A percentile compares a stretch with the other conserved stretches of the same genome.
phyloP scores from a whole-genome alignment of 2,113 vertebrate genomes.

The Melanostigma gelatinosum region DNA sequence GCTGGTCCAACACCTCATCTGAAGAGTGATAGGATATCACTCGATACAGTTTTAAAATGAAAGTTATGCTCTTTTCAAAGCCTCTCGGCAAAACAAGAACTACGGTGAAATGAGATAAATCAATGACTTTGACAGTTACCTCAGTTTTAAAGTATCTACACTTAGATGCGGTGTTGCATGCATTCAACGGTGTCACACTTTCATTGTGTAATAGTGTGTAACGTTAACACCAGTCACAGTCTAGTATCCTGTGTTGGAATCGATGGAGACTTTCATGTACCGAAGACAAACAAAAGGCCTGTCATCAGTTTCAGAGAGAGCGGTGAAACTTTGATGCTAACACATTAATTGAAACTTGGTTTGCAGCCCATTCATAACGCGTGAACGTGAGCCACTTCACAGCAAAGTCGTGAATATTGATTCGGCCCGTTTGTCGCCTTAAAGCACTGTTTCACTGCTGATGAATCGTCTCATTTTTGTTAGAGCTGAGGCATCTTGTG shows the following conservation, averaged over 20 bases:
- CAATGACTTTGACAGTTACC: slow-evolving; percentile 39
- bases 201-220: slow-evolving; percentile 15
- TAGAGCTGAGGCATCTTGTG: slow-evolving; percentile 39
- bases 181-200: slow-evolving; percentile 40
- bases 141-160: slow-evolving; percentile 22
- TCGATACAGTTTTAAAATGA: slow-evolving; percentile 32
- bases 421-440: slow-evolving; percentile 48
- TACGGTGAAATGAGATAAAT: slow-evolving; percentile 45
- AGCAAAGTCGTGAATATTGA: slow-evolving; percentile 62
- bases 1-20: slow-evolving; percentile 31
- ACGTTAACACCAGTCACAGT: slow-evolving; percentile 31
- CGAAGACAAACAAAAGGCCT: slow-evolving; percentile 41
- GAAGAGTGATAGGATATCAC: slow-evolving; percentile 34
- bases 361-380: slow-evolving; percentile 50
- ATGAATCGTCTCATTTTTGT: slow-evolving; percentile 37
- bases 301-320: slow-evolving; percentile 48
- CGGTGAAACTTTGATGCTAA: slow-evolving; percentile 45
- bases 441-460: slow-evolving; percentile 30
- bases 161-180: slow-evolving; percentile 28
- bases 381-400: slow-evolving; percentile 36
- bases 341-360: slow-evolving; percentile 61
- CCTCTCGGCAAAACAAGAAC: slow-evolving; percentile 45
- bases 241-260: slow-evolving; percentile 43
- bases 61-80: slow-evolving; percentile 36
- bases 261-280: slow-evolving; percentile 57